Evolutionary conservation across 2,113 vertebrate genomes (phyloP), one percentile per base, ranked within the genome.

Genomic region (Piprites chloris): DNA sequence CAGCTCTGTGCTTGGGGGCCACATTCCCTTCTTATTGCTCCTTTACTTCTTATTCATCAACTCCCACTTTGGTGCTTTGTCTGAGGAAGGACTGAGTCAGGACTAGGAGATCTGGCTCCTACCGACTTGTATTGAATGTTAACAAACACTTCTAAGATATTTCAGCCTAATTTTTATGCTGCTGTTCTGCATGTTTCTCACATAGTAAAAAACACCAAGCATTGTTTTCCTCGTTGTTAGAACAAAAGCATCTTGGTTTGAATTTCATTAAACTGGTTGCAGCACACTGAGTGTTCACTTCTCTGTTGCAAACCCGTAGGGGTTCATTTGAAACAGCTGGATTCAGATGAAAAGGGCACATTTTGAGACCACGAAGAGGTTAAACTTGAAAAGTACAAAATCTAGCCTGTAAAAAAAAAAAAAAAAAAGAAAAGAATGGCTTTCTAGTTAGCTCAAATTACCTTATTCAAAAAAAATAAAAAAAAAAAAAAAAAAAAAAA

Each of bases 361-460:
- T 85, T 90, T 67, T 71, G 84, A 93, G 56, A 44, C 59, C 53
- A 89, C 8, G 84, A 94, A 95, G 80, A 85, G 76, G 96, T 98
- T 98, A 97, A 97, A 94, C 67, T 83, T 69, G 85, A 87, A 95
- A 92, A 80, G 61, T 95, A 93, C 47, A 72, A 87, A 87, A 66
- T 72, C 46, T 73, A 73, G 91, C 88, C 90, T 95, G 91, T 90
- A 96, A 96, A 97, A n/a, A n/a, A n/a, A n/a, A n/a, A n/a, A n/a
- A n/a, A n/a, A n/a, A n/a, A n/a, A n/a, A n/a, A n/a, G n/a, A n/a
- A n/a, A n/a, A n/a, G n/a, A n/a, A n/a, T n/a, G n/a, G n/a, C n/a
- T n/a, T n/a, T n/a, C n/a, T n/a, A n/a, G n/a, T n/a, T n/a, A n/a
- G n/a, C n/a, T n/a, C n/a, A n/a, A n/a, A n/a, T n/a, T n/a, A n/a